Conservation (phyloP, 2,888 invertebrate species). For the Busseola fusca region DNA sequence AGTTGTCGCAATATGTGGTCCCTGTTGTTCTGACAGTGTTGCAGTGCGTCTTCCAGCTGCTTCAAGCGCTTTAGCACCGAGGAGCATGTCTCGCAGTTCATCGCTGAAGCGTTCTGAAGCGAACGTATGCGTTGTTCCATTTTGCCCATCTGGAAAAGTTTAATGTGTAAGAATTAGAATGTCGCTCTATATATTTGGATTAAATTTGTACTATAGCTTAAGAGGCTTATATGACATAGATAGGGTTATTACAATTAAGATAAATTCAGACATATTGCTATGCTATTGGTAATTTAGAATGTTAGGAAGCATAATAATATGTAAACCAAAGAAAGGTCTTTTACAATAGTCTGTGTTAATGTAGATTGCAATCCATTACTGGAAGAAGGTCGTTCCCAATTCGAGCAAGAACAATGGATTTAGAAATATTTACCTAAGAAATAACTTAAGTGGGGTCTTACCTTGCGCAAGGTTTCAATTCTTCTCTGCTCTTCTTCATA, state of each 20-base stretch:
- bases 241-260: not conserved
- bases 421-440: not conserved
- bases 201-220: not conserved
- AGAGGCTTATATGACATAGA: not conserved
- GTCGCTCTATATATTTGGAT: not conserved
- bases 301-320: not conserved
- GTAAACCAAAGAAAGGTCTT: not conserved
- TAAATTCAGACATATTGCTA: not conserved
- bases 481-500: conserved; percentile 90
- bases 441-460: conserved; percentile 66
- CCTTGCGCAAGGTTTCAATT: conserved; percentile 91
- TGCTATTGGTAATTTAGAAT: not conserved
- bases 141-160: conserved; percentile 89
- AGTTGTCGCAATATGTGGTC: conserved; percentile 92
- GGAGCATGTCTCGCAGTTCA: conserved; percentile 91
- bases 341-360: not conserved
- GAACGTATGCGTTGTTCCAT: conserved; percentile 92
- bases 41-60: conserved; percentile 90
- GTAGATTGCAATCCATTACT: not conserved
- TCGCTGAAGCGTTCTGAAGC: conserved; percentile 91
- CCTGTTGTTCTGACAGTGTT: conserved; percentile 89
- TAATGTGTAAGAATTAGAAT: not conserved
- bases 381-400: not conserved
- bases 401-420: no score
- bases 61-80: conserved; percentile 90